Conservation (phyloP, 2,797 vertebrate genomes). For the Urophycis tenuis region DNA sequence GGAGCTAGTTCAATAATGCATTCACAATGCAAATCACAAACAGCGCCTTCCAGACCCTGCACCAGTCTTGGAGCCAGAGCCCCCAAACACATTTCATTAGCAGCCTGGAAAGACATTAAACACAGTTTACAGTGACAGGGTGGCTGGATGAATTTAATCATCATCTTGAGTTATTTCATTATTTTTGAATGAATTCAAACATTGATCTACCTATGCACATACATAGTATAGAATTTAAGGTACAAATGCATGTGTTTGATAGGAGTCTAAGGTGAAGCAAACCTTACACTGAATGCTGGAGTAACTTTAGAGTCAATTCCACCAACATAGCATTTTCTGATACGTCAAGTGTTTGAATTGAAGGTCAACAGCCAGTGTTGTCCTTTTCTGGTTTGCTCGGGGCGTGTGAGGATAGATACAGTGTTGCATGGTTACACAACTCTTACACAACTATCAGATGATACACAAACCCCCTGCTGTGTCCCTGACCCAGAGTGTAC, state of each 20-base stretch:
- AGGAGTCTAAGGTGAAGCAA: background rate
- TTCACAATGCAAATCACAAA: slow-evolving; percentile 37
- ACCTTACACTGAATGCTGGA: background rate
- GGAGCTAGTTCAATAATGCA: slow-evolving; percentile 58
- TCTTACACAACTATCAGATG: background rate
- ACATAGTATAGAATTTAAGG: background rate
- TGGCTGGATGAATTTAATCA: background rate
- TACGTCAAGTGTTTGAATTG: background rate
- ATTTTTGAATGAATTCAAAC: background rate
- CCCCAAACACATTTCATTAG: slow-evolving; percentile 51
- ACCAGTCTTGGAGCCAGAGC: background rate
- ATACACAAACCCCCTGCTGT: background rate
- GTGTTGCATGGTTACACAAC: background rate
- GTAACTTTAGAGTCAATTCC: background rate
- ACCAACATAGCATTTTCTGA: background rate
- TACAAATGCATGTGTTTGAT: background rate
- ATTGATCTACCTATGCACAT: background rate
- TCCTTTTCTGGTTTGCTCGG: background rate
- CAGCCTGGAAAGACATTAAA: slow-evolving; percentile 4
- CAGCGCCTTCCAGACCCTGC: slow-evolving; percentile 43
- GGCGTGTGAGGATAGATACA: background rate
- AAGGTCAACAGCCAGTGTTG: background rate
- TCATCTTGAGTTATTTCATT: background rate
- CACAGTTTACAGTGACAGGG: too few species aligned
- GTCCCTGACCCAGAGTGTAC: background rate